Evolutionary conservation across 1,140 invertebrate species (phyloP), one percentile per base, ranked within the genome.

Genomic region (Caerostris darwini): DNA sequence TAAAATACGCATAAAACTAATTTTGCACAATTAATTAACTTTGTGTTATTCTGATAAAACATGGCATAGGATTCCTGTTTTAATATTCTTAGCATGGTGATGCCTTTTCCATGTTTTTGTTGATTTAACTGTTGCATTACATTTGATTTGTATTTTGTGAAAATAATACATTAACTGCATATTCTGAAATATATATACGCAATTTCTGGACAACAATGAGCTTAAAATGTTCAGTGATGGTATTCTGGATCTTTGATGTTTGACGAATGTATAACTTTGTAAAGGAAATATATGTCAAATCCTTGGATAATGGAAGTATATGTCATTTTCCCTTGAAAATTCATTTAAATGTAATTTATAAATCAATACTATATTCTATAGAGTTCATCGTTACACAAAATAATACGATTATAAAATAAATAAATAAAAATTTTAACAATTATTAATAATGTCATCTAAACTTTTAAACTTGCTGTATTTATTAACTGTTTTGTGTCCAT

Each of bases 161-260:
- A n/a, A 34, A 34, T 34, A 34, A 34, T 34, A 34, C 34, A 34
- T 34, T 34, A 34, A 34, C 34, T 34, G 34, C 34, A 34, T 34
- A 34, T 34, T 34, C 34, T 34, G 34, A 34, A 34, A 34, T 34
- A 34, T 34, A 34, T 34, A 34, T 34, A 34, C 34, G 34, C 34
- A 34, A 53, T 77, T 77, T 77, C 34, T 77, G 34, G 34, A 50
- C 71, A 77, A 77, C 34, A 50, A 77, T 77, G 71, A 77, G 71
- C 71, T 77, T 77, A 77, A 77, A 67, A 50, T 77, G 12, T 53
- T 77, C 10, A 77, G 71, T 77, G 34, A 77, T 77, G 71, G 71
- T 77, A 12, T 34, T 77, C 71, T 77, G n/a, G 19, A 69, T 69
- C 17, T 69, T 7, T 34, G 34, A 10, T 77, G 69, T 77, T 8